Percentiles rank a stretch among this genome's conserved stretches.
Conservation (phyloP, 2,113 vertebrate genomes). For the Pelecanus crispus region DNA sequence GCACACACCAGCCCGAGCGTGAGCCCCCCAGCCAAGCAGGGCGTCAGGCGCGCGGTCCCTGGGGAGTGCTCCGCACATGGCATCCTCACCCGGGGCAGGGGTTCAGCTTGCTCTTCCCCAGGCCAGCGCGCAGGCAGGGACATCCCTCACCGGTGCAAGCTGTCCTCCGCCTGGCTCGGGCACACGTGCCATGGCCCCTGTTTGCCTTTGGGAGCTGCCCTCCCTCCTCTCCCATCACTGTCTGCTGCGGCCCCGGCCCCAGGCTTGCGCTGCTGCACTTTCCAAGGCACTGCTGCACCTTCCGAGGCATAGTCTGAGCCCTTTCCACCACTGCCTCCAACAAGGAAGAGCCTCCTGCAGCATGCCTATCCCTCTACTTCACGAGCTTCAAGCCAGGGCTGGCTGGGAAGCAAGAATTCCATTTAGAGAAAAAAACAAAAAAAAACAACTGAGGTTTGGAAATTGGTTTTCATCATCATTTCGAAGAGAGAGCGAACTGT, state of each 20-base stretch:
- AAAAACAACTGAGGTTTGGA: background rate
- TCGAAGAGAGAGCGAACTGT: background rate
- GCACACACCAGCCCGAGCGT: rapidly evolving
- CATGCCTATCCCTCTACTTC: background rate
- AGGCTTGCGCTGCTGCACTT: background rate
- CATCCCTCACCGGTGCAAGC: background rate
- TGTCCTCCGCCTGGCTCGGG: background rate
- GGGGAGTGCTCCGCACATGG: background rate
- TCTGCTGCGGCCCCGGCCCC: rapidly evolving
- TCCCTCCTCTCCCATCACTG: background rate
- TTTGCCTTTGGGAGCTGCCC: background rate
- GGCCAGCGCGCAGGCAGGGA: rapidly evolving
- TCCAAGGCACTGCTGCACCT: background rate
- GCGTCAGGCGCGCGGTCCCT: background rate
- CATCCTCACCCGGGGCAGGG: background rate
- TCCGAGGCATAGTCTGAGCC: rapidly evolving
- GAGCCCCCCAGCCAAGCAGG: background rate
- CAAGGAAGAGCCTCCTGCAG: background rate
- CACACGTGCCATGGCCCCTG: rapidly evolving
- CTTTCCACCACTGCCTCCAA: background rate
- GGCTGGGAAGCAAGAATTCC: constrained; percentile 32
- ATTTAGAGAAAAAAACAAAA: background rate
- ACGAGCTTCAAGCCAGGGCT: background rate
- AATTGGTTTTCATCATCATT: constrained; percentile 14
- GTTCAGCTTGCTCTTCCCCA: background rate